Evolutionary conservation across 2,888 invertebrate genomes (phyloP).

Genomic region (Argynnis bischoffii): DNA sequence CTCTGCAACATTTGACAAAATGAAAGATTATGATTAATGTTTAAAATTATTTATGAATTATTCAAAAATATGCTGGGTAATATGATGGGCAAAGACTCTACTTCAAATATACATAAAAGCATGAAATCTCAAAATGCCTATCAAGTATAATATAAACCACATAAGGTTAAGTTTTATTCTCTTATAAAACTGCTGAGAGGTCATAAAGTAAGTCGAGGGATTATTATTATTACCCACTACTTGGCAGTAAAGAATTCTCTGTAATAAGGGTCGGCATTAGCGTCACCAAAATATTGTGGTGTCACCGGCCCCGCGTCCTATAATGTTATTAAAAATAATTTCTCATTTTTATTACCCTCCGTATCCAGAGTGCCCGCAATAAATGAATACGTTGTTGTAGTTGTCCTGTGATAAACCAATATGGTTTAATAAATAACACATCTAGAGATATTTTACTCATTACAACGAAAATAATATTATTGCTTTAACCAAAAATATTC

Average conservation of each 20-base stretch:
- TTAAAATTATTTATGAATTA: no score
- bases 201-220: slow-evolving; percentile 70
- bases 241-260: slow-evolving; percentile 64
- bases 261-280: slow-evolving; percentile 67
- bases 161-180: slow-evolving; percentile 53
- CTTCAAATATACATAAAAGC: neutral
- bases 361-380: slow-evolving; percentile 47
- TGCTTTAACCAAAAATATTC: no score
- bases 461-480: neutral
- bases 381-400: slow-evolving; percentile 58
- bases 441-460: neutral
- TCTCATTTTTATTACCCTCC: slow-evolving; percentile 78
- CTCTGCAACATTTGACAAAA: slow-evolving; percentile 10
- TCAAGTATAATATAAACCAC: slow-evolving; percentile 32
- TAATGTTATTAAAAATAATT: slow-evolving; percentile 81
- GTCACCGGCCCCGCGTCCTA: slow-evolving; percentile 54
- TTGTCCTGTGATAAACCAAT: neutral
- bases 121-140: slow-evolving; percentile 6
- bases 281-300: slow-evolving; percentile 67
- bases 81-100: no score
- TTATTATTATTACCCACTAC: slow-evolving; percentile 67
- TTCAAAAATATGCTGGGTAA: no score
- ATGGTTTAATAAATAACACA: slow-evolving; percentile 2
- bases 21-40: neutral
- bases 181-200: slow-evolving; percentile 60